Base-by-base conservation (phyloP, 2,888 invertebrate species). In the Sarcophaga carnaria region DNA sequence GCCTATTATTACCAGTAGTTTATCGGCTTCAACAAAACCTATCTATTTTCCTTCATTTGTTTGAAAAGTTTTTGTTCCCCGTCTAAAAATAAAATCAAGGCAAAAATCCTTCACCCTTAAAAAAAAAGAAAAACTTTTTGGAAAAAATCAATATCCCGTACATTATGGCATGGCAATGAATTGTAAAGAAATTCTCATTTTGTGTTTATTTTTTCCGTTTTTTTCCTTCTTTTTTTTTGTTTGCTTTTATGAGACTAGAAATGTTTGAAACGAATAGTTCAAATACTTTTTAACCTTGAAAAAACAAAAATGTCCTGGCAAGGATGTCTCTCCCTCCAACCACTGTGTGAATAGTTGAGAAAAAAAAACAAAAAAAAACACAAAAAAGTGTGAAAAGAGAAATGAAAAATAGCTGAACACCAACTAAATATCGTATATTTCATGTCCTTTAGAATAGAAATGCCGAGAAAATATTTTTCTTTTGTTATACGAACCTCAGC, bases 251-350 rank as follows among this genome's bases (percentile, higher is more conserved):
- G 25, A 37, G 17, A 37, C 54, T 37, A 37, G 37, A 37, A 37
- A 37, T 11, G 62, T 25, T 70, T 64, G 37, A 64, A 71, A 49
- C 27, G 59, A 17, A 22, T 67, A 86, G 86, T 83, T 83, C 83
- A 83, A 70, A 77, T 74, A 86, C 83, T 77, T 80, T 74, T 77
- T 69, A 80, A 83, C 86, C 86, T 86, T 86, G 83, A 80, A 70
- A 64, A 14, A 37, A 27, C 27, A 27, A 27, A 79, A 60, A 83
- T 80, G 63, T 77, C 76, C 72, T 80, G 76, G 76, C 83, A 83
- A 86, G 83, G 77, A 74, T 83, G 80, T 86, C 86, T 80, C 67
- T 78, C n/a, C n/a, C 20, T 20, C 54, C 49, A 27, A n/a, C 25
- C 14, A n/a, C 17, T 60, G 12, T 12, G 71, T 25, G 17, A 14